These are phyloP conservation scores for Abrostola triplasia DNA, from an alignment of 2,888 invertebrate species.

Conservation along the genomic window DNA sequence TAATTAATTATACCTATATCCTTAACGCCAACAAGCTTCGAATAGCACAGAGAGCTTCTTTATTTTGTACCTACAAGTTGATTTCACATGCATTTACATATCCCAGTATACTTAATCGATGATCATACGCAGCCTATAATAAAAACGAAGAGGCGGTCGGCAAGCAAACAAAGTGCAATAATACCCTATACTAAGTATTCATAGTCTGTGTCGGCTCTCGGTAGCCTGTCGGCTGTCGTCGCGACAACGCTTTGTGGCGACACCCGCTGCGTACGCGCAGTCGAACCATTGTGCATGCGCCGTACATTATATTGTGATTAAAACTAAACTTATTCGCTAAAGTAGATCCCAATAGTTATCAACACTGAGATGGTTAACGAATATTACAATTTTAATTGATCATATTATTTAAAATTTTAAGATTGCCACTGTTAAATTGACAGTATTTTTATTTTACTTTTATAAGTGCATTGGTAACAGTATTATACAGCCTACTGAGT, in stretches of 20 bases:
- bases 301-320: conserved; percentile 46
- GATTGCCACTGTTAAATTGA: conserved; percentile 11
- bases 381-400: background rate
- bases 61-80: too few species aligned
- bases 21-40: too few species aligned
- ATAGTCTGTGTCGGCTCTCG: conserved; percentile 45
- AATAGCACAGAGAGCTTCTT: too few species aligned
- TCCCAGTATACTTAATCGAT: conserved; percentile 6
- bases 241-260: conserved; percentile 72
- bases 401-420: background rate
- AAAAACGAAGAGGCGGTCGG: conserved; percentile 33
- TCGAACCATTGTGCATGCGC: conserved; percentile 46
- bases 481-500: conserved; percentile 11
- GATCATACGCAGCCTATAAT: conserved; percentile 19
- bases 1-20: too few species aligned
- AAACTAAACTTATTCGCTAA: conserved; percentile 32
- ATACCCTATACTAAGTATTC: conserved; percentile 42
- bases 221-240: conserved; percentile 65
- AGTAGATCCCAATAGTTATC: conserved; percentile 18
- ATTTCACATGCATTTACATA: background rate
- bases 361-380: background rate
- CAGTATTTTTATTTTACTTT: background rate
- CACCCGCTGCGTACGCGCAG: conserved; percentile 57
- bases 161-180: conserved; percentile 36
- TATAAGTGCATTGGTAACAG: conserved; percentile 4